A percentile compares a stretch with the other conserved stretches of the same genome.
phyloP scores from a whole-genome alignment of 2,888 invertebrate species.

The Tricholauxania praeusta region DNA sequence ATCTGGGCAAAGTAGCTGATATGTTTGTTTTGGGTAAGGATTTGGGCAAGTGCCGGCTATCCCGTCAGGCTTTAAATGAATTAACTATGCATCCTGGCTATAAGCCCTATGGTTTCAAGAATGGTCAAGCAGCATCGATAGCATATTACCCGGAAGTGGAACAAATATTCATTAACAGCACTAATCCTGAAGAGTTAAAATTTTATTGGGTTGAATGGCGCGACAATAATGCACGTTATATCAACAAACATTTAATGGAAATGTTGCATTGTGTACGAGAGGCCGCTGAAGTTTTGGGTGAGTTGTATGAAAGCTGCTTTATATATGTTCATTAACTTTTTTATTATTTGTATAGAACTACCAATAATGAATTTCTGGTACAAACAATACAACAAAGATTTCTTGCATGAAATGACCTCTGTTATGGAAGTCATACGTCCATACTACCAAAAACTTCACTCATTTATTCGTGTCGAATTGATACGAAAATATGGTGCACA shows the following conservation, averaged over 20 bases:
- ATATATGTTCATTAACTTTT: background rate
- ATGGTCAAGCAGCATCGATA: no score
- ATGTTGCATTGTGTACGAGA: no score
- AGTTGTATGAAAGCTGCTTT: background rate
- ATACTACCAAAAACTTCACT: conserved; percentile 81
- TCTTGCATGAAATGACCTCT: conserved; percentile 69
- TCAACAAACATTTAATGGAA: background rate
- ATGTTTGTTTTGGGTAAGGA: conserved; percentile 35
- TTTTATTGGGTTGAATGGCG: no score
- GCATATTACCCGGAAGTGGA: no score
- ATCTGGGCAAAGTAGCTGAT: conserved; percentile 36
- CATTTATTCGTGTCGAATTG: conserved; percentile 78
- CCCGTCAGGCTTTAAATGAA: no score
- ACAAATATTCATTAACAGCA: no score
- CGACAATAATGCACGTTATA: background rate
- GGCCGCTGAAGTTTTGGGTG: no score
- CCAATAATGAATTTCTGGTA: conserved; percentile 45
- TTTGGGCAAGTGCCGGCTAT: no score
- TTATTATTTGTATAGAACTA: conserved; percentile 24
- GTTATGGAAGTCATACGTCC: conserved; percentile 80
- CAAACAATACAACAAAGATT: conserved; percentile 40
- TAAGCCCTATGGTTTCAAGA: no score
- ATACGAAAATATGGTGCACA: conserved; percentile 40
- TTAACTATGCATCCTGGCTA: no score
- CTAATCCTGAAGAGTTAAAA: no score